Percentiles rank a stretch among this genome's conserved stretches.
phyloP scores from a whole-genome alignment of 2,113 vertebrate genomes.

The Verasper variegatus region DNA sequence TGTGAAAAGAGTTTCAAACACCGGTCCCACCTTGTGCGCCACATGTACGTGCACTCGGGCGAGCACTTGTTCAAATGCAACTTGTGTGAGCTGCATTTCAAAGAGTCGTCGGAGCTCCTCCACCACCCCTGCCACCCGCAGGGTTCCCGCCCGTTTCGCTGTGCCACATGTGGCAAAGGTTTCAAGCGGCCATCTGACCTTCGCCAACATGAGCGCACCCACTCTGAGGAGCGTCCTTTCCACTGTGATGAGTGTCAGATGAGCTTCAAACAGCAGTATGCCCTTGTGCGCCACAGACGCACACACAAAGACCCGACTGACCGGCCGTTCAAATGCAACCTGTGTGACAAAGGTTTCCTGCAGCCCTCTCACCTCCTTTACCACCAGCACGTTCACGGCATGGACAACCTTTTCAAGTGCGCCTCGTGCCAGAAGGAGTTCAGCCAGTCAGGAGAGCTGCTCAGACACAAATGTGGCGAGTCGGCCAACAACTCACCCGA shows the following conservation, averaged over 20 bases:
- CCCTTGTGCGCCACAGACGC: slow-evolving; percentile 92
- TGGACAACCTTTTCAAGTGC: slow-evolving; percentile 98
- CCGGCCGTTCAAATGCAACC: slow-evolving; percentile 91
- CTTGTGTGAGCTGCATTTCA: slow-evolving; percentile 95
- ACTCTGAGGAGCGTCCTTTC: slow-evolving; percentile 97
- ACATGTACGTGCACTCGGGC: slow-evolving; percentile 96
- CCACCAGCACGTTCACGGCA: slow-evolving; percentile 96
- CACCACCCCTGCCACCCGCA: slow-evolving; percentile 97
- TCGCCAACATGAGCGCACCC: slow-evolving; percentile 94
- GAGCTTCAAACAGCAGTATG: slow-evolving; percentile 98
- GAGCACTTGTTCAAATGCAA: slow-evolving; percentile 98
- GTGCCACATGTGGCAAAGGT: slow-evolving; percentile 92
- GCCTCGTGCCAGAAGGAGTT: slow-evolving; percentile 97
- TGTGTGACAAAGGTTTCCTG: slow-evolving; percentile 96
- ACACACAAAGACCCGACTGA: slow-evolving; percentile 89
- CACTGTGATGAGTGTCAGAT: slow-evolving; percentile 98
- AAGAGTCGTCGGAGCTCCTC: slow-evolving; percentile 94
- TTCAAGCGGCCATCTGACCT: slow-evolving; percentile 96
- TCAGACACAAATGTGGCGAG: slow-evolving; percentile 94
- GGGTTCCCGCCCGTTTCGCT: slow-evolving; percentile 94
- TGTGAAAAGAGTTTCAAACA: slow-evolving; percentile 99
- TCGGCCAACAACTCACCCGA: slow-evolving; percentile 83
- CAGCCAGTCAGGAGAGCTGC: slow-evolving; percentile 93
- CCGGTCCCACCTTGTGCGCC: slow-evolving; percentile 96
- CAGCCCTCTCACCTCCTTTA: slow-evolving; percentile 96